Conservation (phyloP, 2,797 vertebrate species). For the Girardinus metallicus region DNA sequence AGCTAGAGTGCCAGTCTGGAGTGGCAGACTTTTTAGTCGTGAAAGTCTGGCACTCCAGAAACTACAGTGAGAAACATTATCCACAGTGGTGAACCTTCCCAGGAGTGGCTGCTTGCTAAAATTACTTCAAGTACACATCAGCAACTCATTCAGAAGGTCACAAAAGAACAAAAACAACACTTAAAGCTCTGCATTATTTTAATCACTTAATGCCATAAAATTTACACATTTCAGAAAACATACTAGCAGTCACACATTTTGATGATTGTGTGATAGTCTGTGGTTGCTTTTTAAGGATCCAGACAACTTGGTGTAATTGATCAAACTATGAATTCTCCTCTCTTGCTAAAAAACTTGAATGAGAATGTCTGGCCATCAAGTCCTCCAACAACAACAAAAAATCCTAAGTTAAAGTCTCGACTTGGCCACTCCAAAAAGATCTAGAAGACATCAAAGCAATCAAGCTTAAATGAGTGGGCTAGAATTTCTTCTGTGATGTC, state of each 20-base stretch:
- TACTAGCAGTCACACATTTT: not conserved
- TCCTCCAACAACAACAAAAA: too few species aligned
- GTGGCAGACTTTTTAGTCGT: not conserved
- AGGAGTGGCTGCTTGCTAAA: not conserved
- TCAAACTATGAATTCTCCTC: not conserved
- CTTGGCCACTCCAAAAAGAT: too few species aligned
- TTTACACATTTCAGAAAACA: not conserved
- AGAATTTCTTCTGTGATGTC: not conserved
- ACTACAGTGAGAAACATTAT: not conserved
- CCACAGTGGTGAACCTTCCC: not conserved
- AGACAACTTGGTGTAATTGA: not conserved
- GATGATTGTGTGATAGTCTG: not conserved
- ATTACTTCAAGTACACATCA: not conserved
- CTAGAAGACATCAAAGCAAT: not conserved
- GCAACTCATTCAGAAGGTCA: not conserved
- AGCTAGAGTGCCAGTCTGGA: too few species aligned
- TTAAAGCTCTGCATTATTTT: not conserved
- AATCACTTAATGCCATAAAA: not conserved
- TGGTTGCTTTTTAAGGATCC: not conserved
- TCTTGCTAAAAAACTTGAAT: not conserved
- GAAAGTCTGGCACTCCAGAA: not conserved
- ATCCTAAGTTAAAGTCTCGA: too few species aligned
- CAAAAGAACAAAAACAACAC: not conserved
- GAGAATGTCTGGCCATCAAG: not conserved
- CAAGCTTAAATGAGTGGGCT: not conserved